Conservation (phyloP, 1,140 invertebrate genomes). For the Anoplophora glabripennis region DNA sequence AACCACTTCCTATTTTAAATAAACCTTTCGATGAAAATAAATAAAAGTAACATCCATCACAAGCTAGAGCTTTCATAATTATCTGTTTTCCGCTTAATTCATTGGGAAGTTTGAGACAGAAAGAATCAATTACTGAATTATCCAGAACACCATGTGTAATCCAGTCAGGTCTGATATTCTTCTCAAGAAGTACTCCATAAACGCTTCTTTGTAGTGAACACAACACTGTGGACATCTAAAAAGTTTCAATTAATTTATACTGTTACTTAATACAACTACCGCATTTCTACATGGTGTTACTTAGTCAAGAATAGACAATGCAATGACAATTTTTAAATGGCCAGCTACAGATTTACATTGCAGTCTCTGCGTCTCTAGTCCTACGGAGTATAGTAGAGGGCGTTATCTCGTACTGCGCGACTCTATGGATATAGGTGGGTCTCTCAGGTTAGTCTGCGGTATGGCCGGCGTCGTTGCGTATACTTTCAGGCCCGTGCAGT, state of each 20-base stretch:
- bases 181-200: conserved; percentile 81
- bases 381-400: no score
- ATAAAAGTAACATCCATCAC: conserved; percentile 88
- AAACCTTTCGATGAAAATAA: conserved; percentile 75
- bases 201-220: conserved; percentile 85
- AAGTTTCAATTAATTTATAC: conserved; percentile 16
- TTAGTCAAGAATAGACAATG: no score
- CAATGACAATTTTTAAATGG: no score
- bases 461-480: no score
- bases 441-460: no score
- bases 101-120: conserved; percentile 54
- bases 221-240: conserved; percentile 80
- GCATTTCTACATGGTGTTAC: no score
- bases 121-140: conserved; percentile 72
- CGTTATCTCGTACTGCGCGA: no score
- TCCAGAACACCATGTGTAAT: conserved; percentile 81
- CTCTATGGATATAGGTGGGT: no score
- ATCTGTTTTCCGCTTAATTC: conserved; percentile 50
- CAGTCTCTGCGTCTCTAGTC: no score
- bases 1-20: conserved; percentile 90
- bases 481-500: no score
- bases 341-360: no score
- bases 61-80: conserved; percentile 64
- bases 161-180: conserved; percentile 81
- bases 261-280: no score